Conservation (phyloP, 1,140 invertebrate species). For the Oppia nitens region DNA sequence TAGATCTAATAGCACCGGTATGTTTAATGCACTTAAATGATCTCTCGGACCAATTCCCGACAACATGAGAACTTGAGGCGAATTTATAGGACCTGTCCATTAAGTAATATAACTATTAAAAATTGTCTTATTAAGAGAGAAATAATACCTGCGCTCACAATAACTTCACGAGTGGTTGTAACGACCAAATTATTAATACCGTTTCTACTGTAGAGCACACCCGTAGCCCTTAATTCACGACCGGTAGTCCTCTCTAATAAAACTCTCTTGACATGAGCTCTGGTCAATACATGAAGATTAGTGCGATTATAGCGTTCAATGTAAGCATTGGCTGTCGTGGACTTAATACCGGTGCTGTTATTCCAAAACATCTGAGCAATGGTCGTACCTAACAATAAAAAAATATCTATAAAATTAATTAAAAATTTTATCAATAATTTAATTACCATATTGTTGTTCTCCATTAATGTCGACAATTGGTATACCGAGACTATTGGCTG, state of each 20-base stretch:
- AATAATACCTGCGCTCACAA: neutral
- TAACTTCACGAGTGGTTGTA: neutral
- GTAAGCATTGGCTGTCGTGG: slow-evolving; percentile 8
- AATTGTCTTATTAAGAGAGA: too few relatives aligned
- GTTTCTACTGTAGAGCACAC: neutral
- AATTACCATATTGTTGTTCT: slow-evolving; percentile 38
- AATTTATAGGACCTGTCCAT: slow-evolving; percentile 72
- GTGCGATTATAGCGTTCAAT: slow-evolving; percentile 7
- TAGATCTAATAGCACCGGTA: slow-evolving; percentile 26
- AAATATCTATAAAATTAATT: neutral
- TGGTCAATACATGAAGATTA: neutral
- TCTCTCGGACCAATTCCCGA: slow-evolving; percentile 69
- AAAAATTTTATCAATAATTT: too few relatives aligned
- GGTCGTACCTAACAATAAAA: neutral
- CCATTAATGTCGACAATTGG: slow-evolving; percentile 64
- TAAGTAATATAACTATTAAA: too few relatives aligned
- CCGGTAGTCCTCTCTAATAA: neutral
- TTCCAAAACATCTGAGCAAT: slow-evolving; percentile 12
- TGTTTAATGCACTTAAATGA: slow-evolving; percentile 47
- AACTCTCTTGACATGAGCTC: neutral
- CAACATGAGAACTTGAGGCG: slow-evolving; percentile 75
- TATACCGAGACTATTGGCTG: slow-evolving; percentile 6
- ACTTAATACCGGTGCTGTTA: slow-evolving; percentile 1
- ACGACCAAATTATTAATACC: neutral
- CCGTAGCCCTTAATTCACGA: neutral